Conservation (phyloP, 1,140 invertebrate genomes). For the Cyrtorhinus lividipennis region DNA sequence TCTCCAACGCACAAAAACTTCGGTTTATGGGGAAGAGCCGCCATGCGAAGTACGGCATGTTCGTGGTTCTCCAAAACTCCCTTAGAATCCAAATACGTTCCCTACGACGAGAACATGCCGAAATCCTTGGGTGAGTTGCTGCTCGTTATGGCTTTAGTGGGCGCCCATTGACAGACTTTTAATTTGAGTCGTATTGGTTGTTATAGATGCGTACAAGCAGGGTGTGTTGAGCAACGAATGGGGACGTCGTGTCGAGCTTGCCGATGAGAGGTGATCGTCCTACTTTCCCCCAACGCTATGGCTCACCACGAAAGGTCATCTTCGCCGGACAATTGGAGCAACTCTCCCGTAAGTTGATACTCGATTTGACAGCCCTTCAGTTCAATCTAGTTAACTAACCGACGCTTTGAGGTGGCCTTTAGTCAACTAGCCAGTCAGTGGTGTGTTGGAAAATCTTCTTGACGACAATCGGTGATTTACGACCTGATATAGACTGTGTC, state of each 20-base stretch:
- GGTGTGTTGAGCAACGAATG: conserved; percentile 56
- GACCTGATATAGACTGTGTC: too few species aligned
- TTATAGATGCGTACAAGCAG: conserved; percentile 53
- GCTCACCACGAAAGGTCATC: conserved; percentile 47
- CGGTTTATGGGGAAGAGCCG: conserved; percentile 79
- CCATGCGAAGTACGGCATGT: conserved; percentile 60
- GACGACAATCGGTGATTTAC: too few species aligned
- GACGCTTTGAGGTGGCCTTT: too few species aligned
- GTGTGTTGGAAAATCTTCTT: too few species aligned
- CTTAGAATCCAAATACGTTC: conserved; percentile 61
- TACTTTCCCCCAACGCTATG: conserved; percentile 70
- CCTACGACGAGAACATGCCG: conserved; percentile 72
- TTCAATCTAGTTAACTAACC: too few species aligned
- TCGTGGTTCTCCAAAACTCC: conserved; percentile 87
- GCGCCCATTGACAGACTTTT: too few species aligned
- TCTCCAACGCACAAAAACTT: conserved; percentile 43
- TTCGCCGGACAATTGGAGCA: conserved; percentile 59
- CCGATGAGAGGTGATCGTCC: conserved; percentile 71
- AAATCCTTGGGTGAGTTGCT: conserved; percentile 43
- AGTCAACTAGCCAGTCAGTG: too few species aligned
- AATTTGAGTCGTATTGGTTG: too few species aligned
- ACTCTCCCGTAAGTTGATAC: conserved; percentile 49
- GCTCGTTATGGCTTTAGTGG: too few species aligned
- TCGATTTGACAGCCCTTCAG: too few species aligned
- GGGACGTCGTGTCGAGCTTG: conserved; percentile 65